A percentile compares a stretch with the other conserved stretches of the same genome.
Conservation (phyloP, 2,797 vertebrate genomes). For the Valencia hispanica region DNA sequence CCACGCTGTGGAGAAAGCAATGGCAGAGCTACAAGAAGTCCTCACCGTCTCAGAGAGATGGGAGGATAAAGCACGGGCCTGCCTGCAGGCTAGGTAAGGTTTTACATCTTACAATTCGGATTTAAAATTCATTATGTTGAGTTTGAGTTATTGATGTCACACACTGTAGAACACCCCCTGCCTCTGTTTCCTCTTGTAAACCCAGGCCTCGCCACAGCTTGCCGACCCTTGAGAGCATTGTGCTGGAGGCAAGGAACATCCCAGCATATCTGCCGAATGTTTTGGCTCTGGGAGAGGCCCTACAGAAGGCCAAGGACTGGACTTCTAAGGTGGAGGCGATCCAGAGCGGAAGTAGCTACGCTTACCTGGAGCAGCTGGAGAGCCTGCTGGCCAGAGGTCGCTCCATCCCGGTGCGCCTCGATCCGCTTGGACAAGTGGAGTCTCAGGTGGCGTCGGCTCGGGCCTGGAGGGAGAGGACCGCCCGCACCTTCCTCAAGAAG, state of each 20-base stretch:
- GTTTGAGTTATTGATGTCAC: neutral
- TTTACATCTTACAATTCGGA: neutral
- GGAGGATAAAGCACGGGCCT: conserved; percentile 97
- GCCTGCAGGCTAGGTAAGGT: conserved; percentile 91
- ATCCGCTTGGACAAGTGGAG: conserved; percentile 92
- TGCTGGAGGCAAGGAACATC: conserved; percentile 95
- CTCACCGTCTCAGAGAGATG: conserved; percentile 96
- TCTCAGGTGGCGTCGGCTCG: conserved; percentile 94
- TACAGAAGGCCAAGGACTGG: conserved; percentile 97
- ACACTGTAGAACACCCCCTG: neutral
- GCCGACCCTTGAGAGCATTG: conserved; percentile 91
- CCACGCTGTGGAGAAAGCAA: conserved; percentile 97
- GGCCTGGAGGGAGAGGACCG: conserved; percentile 96
- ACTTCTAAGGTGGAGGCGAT: conserved; percentile 93
- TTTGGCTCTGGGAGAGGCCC: conserved; percentile 91
- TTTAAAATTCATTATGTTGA: neutral
- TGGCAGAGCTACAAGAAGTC: conserved; percentile 97
- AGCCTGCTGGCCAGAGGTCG: conserved; percentile 90
- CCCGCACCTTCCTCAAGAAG: conserved; percentile 96
- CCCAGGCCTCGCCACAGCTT: conserved; percentile 93
- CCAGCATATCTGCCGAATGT: conserved; percentile 97
- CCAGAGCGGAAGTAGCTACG: conserved; percentile 92
- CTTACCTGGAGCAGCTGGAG: conserved; percentile 96
- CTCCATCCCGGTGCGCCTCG: conserved; percentile 92
- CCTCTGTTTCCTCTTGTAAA: neutral